Conservation (phyloP, 1,140 invertebrate species). For the Eumaeus atala region DNA sequence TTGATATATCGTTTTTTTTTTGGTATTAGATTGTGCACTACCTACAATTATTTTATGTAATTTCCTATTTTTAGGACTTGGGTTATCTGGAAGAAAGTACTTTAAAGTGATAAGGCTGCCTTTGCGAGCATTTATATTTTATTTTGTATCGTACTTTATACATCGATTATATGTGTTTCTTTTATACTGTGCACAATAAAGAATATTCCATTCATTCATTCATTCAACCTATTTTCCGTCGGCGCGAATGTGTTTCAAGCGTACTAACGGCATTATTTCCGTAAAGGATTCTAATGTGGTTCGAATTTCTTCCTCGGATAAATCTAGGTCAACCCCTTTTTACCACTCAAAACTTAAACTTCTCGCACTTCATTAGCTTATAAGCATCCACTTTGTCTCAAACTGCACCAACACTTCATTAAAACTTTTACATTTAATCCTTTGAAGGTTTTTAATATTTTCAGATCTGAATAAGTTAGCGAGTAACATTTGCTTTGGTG, state of each 20-base stretch:
- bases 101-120: too few relatives aligned
- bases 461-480: constrained; percentile 2
- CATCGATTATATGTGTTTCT: too few relatives aligned
- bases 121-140: too few relatives aligned
- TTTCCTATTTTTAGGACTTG: too few relatives aligned
- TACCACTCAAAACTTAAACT: background rate
- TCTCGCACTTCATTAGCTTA: background rate
- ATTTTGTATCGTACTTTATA: too few relatives aligned
- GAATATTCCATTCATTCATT: too few relatives aligned
- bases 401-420: constrained; percentile 2
- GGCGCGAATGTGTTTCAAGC: background rate
- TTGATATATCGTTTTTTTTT: too few relatives aligned
- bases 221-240: background rate
- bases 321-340: background rate
- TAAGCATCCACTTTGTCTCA: background rate
- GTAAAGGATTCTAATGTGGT: background rate
- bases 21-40: too few relatives aligned
- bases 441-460: background rate
- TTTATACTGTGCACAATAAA: too few relatives aligned
- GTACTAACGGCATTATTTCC: constrained; percentile 1
- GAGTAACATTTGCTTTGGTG: constrained; percentile 5
- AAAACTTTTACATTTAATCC: constrained; percentile 5
- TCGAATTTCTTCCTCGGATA: constrained; percentile 5
- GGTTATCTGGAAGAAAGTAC: too few relatives aligned
- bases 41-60: too few relatives aligned